These are phyloP conservation scores for Diogma glabrata DNA, from an alignment of 2,888 invertebrate genomes.

Conservation along the genomic window DNA sequence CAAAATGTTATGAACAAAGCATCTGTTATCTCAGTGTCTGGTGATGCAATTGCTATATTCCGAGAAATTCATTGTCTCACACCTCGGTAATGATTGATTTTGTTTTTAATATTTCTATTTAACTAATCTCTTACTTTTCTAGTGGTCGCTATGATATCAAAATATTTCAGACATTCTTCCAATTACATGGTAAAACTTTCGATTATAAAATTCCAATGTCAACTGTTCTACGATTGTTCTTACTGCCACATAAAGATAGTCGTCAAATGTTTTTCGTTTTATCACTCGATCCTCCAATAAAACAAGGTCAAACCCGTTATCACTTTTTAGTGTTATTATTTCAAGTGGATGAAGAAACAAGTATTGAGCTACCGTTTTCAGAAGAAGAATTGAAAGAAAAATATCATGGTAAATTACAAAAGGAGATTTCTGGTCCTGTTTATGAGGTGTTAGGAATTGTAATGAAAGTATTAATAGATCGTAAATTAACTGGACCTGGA, in stretches of 20 bases:
- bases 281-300: slow-evolving; percentile 96
- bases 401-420: slow-evolving; percentile 83
- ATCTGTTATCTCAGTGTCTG: slow-evolving; percentile 93
- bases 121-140: too few relatives aligned
- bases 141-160: slow-evolving; percentile 77
- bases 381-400: slow-evolving; percentile 88
- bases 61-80: slow-evolving; percentile 95
- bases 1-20: slow-evolving; percentile 95
- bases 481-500: slow-evolving; percentile 88
- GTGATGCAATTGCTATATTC: slow-evolving; percentile 95
- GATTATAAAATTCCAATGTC: slow-evolving; percentile 99
- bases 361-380: slow-evolving; percentile 79
- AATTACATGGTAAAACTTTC: slow-evolving; percentile 95
- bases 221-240: slow-evolving; percentile 85
- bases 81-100: slow-evolving; percentile 70
- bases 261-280: slow-evolving; percentile 97
- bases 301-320: slow-evolving; percentile 97
- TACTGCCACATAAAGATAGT: slow-evolving; percentile 94
- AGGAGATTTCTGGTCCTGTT: slow-evolving; percentile 83
- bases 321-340: slow-evolving; percentile 92
- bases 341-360: slow-evolving; percentile 87
- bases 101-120: slow-evolving; percentile 7
- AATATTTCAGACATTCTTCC: slow-evolving; percentile 79
- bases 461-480: slow-evolving; percentile 90
- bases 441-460: slow-evolving; percentile 93